phyloP scores from a whole-genome alignment of 2,888 invertebrate genomes.

The Acanthosoma haemorrhoidale region DNA sequence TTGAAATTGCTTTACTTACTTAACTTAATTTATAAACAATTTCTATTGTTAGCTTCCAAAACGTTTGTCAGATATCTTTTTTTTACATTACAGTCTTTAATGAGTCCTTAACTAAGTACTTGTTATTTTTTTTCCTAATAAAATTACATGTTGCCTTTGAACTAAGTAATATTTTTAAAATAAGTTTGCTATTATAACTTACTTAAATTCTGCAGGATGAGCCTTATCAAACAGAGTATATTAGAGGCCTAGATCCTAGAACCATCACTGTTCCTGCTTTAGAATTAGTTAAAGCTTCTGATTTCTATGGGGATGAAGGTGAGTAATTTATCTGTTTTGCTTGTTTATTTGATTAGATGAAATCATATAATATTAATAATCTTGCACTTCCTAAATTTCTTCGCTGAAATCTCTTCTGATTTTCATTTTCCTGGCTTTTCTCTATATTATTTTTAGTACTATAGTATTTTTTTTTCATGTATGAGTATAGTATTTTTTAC shows the following conservation, averaged over 20 bases:
- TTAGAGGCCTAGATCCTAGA: slow-evolving; percentile 48
- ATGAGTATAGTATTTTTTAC: background rate
- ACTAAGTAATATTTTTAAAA: background rate
- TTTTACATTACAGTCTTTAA: background rate
- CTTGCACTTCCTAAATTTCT: too few relatives aligned
- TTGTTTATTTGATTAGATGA: too few relatives aligned
- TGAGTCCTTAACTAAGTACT: background rate
- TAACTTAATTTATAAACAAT: too few relatives aligned
- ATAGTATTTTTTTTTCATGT: background rate
- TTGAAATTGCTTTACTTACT: too few relatives aligned
- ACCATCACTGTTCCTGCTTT: slow-evolving; percentile 51
- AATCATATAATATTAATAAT: too few relatives aligned
- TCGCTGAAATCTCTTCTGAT: too few relatives aligned
- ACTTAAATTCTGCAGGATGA: slow-evolving; percentile 13
- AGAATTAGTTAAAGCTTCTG: slow-evolving; percentile 50
- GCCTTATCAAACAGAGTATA: background rate
- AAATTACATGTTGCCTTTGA: background rate
- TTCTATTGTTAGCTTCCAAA: too few relatives aligned
- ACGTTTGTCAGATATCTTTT: too few relatives aligned
- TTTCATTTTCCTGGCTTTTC: too few relatives aligned
- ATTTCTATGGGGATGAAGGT: slow-evolving; percentile 43
- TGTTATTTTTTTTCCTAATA: background rate
- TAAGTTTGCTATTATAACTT: background rate
- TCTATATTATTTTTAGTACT: background rate
- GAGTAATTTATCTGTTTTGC: too few relatives aligned